Conservation (phyloP, 1,140 invertebrate genomes). For the Colletes latitarsis region DNA sequence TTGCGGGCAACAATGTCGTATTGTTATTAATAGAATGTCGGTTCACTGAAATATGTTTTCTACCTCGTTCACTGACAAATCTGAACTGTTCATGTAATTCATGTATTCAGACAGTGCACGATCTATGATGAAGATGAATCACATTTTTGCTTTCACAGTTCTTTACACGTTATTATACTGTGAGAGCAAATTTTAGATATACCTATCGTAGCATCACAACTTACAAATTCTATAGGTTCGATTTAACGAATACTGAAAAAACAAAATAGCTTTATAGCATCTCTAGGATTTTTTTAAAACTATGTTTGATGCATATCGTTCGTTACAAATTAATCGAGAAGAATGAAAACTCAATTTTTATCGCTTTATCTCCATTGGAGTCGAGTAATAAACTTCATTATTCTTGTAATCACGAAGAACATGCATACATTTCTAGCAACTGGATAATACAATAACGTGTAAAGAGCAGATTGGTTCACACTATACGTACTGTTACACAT, state of each 20-base stretch:
- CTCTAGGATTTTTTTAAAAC: not conserved
- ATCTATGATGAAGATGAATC: not conserved
- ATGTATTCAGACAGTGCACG: not conserved
- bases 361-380: not conserved
- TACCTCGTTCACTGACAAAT: constrained; percentile 13
- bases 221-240: constrained; percentile 21
- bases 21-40: constrained; percentile 7
- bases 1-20: constrained; percentile 10
- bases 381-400: not conserved
- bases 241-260: constrained; percentile 2
- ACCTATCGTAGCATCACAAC: not conserved
- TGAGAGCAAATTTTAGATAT: constrained; percentile 37
- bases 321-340: constrained; percentile 6
- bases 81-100: constrained; percentile 17
- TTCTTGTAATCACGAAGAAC: not conserved
- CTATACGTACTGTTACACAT: constrained; percentile 19
- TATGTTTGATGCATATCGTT: constrained; percentile 34
- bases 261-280: constrained; percentile 12
- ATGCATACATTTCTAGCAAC: not conserved
- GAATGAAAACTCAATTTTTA: constrained; percentile 19
- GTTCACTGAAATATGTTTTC: constrained; percentile 6
- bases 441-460: constrained; percentile 1
- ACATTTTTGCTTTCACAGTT: constrained; percentile 33
- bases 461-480: constrained; percentile 23
- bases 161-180: constrained; percentile 33